These are phyloP conservation scores for Epinotia demarniana DNA, from an alignment of 2,888 invertebrate species.

Conservation along the genomic window DNA sequence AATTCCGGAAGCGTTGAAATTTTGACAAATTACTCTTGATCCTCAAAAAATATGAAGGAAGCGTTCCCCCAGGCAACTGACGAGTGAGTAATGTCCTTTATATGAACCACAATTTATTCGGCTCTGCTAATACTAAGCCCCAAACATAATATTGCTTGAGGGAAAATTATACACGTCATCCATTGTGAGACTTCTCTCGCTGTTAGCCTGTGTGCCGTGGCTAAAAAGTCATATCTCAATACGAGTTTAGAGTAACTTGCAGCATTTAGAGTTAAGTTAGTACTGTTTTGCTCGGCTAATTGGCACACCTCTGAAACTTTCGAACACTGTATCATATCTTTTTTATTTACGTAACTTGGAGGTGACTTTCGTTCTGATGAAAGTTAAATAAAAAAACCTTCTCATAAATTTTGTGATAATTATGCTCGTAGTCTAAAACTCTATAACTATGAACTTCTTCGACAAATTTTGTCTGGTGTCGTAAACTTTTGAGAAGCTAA, in stretches of 20 bases:
- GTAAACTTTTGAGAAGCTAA: background rate
- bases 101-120: slow-evolving; percentile 69
- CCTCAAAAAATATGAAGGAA: slow-evolving; percentile 71
- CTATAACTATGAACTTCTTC: background rate
- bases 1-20: slow-evolving; percentile 64
- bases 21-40: slow-evolving; percentile 74
- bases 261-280: background rate
- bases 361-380: background rate
- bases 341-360: background rate
- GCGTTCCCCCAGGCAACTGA: slow-evolving; percentile 72
- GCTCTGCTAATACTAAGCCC: slow-evolving; percentile 58
- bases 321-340: background rate
- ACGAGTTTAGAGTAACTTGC: background rate
- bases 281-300: slow-evolving; percentile 15
- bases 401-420: background rate
- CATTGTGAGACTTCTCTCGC: slow-evolving; percentile 13
- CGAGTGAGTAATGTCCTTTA: slow-evolving; percentile 67
- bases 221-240: background rate
- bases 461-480: background rate
- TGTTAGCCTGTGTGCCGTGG: background rate
- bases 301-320: slow-evolving; percentile 5
- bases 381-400: background rate
- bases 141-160: slow-evolving; percentile 52
- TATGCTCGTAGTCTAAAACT: background rate
- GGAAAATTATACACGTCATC: slow-evolving; percentile 36